These are phyloP conservation scores for Anastrepha ludens DNA, from an alignment of 1,140 invertebrate genomes.

Conservation along the genomic window DNA sequence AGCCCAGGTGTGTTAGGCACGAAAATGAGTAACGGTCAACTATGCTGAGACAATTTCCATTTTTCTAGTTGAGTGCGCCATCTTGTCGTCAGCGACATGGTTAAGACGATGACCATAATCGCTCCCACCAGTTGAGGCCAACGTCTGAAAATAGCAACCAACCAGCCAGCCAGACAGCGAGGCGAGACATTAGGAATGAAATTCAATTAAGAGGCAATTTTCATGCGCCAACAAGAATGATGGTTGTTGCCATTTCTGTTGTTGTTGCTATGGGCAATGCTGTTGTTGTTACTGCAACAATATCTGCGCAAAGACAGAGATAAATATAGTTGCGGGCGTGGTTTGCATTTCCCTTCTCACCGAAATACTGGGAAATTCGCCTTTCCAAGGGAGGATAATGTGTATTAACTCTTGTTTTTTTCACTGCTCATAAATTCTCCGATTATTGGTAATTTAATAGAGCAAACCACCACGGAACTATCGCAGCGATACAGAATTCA, in stretches of 20 bases:
- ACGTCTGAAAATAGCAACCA: background rate
- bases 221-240: conserved; percentile 9
- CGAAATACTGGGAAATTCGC: conserved; percentile 57
- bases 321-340: conserved; percentile 33
- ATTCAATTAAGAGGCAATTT: conserved; percentile 43
- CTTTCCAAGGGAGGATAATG: background rate
- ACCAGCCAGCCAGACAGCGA: background rate
- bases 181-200: background rate
- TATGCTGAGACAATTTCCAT: background rate
- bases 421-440: background rate
- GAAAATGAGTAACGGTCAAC: background rate
- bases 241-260: background rate
- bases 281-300: background rate
- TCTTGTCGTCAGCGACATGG: background rate
- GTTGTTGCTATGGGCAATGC: background rate
- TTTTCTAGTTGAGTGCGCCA: conserved; percentile 21
- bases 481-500: background rate
- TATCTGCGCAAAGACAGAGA: conserved; percentile 15
- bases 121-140: background rate
- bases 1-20: no score
- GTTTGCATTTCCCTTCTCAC: background rate
- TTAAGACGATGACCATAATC: background rate
- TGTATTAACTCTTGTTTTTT: background rate
- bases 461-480: background rate
- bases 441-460: conserved; percentile 47